Evolutionary conservation across 1,140 invertebrate species (phyloP).

Genomic region (Pemphigus obesinymphae): DNA sequence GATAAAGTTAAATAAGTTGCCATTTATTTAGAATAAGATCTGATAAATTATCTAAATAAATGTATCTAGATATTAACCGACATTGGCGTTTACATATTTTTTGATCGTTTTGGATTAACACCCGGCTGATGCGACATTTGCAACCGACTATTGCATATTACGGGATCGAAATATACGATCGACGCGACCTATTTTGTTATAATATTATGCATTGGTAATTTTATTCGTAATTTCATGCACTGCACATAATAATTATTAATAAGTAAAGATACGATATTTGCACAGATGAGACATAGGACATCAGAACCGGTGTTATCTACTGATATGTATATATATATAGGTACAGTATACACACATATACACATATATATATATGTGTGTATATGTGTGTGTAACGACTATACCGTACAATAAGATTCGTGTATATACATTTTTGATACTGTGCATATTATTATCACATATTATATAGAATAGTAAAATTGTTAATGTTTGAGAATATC

Average conservation of each 20-base stretch:
- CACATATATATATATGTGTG: not conserved
- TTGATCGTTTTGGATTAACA: not conserved
- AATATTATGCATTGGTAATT: not conserved
- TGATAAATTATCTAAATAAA: too few species aligned
- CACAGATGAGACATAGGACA: not conserved
- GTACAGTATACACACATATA: too few species aligned
- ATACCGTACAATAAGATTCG: not conserved
- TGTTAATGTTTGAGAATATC: not conserved
- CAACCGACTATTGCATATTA: not conserved
- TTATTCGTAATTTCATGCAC: not conserved
- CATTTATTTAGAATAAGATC: too few species aligned
- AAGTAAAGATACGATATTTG: too few species aligned
- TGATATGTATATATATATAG: too few species aligned
- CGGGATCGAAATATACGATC: not conserved
- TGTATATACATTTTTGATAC: not conserved
- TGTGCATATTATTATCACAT: not conserved
- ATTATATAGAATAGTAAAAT: not conserved
- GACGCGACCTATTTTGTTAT: not conserved
- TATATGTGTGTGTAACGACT: too few species aligned
- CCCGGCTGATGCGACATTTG: not conserved
- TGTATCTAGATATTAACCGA: too few species aligned
- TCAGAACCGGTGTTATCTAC: not conserved
- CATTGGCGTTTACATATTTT: not conserved
- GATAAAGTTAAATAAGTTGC: too few species aligned
- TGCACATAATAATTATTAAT: too few species aligned